Conservation (phyloP, 2,888 invertebrate species). For the Argyra leucocephala region DNA sequence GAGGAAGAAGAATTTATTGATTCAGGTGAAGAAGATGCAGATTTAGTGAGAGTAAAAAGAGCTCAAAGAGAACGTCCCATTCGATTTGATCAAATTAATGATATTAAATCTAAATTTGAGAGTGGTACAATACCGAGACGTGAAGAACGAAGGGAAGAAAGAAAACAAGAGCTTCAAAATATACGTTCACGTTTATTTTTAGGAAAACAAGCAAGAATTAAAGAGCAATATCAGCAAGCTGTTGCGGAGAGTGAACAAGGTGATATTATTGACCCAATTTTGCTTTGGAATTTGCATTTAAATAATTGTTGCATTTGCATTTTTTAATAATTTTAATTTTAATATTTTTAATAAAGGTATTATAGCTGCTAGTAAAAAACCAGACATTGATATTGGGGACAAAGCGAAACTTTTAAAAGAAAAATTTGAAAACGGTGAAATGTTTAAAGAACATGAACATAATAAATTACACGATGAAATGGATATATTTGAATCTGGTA, state of each 20-base stretch:
- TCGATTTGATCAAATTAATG: constrained; percentile 72
- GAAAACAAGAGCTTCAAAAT: constrained; percentile 81
- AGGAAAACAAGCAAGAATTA: constrained; percentile 85
- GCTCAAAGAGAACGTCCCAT: constrained; percentile 64
- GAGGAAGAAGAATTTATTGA: constrained; percentile 51
- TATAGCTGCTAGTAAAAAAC: constrained; percentile 48
- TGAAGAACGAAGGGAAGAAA: constrained; percentile 65
- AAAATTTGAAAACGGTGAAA: constrained; percentile 70
- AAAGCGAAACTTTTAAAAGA: constrained; percentile 61
- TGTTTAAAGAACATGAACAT: constrained; percentile 47
- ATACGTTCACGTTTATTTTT: constrained; percentile 75
- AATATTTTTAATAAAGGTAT: constrained; percentile 36
- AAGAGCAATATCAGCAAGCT: constrained; percentile 85
- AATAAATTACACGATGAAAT: constrained; percentile 52
- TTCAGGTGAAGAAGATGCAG: constrained; percentile 44
- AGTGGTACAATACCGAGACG: constrained; percentile 49
- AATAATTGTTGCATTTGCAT: too few species aligned
- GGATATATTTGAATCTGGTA: constrained; percentile 72
- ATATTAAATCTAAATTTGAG: constrained; percentile 75
- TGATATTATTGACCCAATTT: constrained; percentile 21
- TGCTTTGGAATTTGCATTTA: too few species aligned
- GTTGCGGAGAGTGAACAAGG: constrained; percentile 68
- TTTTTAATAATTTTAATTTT: too few species aligned
- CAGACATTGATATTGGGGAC: constrained; percentile 47
- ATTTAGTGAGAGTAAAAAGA: constrained; percentile 49